Evolutionary conservation across 2,888 invertebrate species (phyloP), one percentile per base, ranked within the genome.

Genomic region (Nemoura dubitans): DNA sequence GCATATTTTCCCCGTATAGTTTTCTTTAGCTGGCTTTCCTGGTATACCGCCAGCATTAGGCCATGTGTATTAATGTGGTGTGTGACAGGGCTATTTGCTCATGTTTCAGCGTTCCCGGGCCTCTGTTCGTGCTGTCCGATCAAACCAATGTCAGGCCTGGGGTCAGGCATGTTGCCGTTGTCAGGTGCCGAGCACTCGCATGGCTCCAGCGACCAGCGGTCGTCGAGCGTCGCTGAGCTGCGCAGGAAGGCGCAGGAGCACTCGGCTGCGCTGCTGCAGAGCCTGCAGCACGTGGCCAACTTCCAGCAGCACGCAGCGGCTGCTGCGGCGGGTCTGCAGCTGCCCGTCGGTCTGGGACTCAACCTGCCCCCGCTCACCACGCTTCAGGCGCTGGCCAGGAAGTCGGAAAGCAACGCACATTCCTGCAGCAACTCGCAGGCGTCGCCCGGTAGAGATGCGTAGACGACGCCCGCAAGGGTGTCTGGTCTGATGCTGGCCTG

Each of bases 181-280:
- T 81, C 88, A 84, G 81, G 89, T 78, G 87, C 91, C 26, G 89
- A 90, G 42, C 86, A 88, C 87, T 76, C 90, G 91, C 88, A 87
- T 36, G 88, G 87, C n/a, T 86, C 89, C 86, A 92, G 93, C 88
- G 96, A 96, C 91, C 96, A 96, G 76, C 94, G 96, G 76, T 95
- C 96, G 5, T 95, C 96, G 89, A 98, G 97, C 91, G 97, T 98
- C 27, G 98, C 98, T 0, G 98, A 98, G 90, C 93, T 98, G 80
- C 93, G 98, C 7, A 94, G 98, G 86, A 98, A 98, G 91, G 98
- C 98, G 0, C 97, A 98, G 91, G 98, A 98, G 91, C 98, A 98
- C 91, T 97, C 98, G 0, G 98, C 98, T 0, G 98, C 98, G 0
- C 92, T 97, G 29, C 91, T 96, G 85, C 96, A 96, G 90, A 95